A percentile compares a stretch with the other conserved stretches of the same genome.
These are phyloP conservation scores for Aethes cnicana DNA, from an alignment of 2,888 invertebrate species.

Conservation along the genomic window DNA sequence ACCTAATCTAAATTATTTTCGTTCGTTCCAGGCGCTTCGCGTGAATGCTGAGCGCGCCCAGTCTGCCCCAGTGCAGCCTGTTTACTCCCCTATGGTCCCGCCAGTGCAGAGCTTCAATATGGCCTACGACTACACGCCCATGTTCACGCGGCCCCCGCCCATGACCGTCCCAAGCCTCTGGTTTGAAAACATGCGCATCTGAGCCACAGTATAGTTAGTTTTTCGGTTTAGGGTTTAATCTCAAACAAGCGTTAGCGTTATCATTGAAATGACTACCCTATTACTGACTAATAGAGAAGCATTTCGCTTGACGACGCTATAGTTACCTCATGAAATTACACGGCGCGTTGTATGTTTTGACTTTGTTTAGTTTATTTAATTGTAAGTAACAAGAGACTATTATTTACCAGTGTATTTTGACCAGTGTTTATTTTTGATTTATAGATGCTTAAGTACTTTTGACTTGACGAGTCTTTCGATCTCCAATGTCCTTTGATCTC, in stretches of 20 bases:
- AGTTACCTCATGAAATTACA: constrained; percentile 22
- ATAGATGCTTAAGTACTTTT: too few relatives aligned
- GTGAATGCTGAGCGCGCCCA: constrained; percentile 50
- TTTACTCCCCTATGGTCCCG: constrained; percentile 49
- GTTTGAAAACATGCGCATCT: constrained; percentile 37
- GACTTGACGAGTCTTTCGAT: too few relatives aligned
- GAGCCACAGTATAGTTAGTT: constrained; percentile 1
- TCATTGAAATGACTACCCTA: too few relatives aligned
- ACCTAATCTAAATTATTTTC: too few relatives aligned
- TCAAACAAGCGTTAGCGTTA: not conserved
- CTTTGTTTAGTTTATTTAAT: constrained; percentile 28
- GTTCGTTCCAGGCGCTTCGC: constrained; percentile 58
- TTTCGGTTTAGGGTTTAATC: not conserved
- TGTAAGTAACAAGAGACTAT: constrained; percentile 7
- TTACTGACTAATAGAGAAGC: constrained; percentile 38
- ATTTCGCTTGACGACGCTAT: constrained; percentile 31
- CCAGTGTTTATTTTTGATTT: too few relatives aligned
- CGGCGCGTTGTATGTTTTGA: constrained; percentile 3
- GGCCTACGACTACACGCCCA: constrained; percentile 52
- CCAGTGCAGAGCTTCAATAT: constrained; percentile 47
- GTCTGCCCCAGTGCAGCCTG: constrained; percentile 40
- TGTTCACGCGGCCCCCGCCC: constrained; percentile 48
- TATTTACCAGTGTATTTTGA: too few relatives aligned
- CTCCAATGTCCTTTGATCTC: too few relatives aligned
- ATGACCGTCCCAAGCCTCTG: constrained; percentile 46